Percentiles rank a stretch among this genome's conserved stretches.
These are phyloP conservation scores for Zosterops japonicus DNA, from an alignment of 2,113 vertebrate species.

Conservation along the genomic window DNA sequence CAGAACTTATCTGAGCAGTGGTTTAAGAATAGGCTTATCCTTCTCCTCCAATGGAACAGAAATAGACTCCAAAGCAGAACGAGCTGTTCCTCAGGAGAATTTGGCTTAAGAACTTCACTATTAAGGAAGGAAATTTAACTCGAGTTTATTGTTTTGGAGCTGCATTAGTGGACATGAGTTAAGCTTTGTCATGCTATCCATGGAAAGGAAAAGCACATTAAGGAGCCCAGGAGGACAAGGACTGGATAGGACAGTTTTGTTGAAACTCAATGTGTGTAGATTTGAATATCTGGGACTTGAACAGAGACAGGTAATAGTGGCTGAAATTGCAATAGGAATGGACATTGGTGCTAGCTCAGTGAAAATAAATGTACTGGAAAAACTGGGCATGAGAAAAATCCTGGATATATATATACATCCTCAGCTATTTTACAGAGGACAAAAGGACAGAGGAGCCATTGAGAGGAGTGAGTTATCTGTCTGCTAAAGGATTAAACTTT, in stretches of 20 bases:
- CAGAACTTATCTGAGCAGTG: constrained; percentile 34
- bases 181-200: not conserved
- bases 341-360: constrained; percentile 45
- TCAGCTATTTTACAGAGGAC: constrained; percentile 26
- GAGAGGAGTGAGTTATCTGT: not conserved
- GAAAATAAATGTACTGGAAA: constrained; percentile 64
- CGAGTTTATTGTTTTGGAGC: constrained; percentile 15
- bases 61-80: not conserved
- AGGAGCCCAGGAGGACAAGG: not conserved
- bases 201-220: not conserved
- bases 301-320: constrained; percentile 7
- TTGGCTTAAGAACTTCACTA: constrained; percentile 22
- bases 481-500: constrained; percentile 1
- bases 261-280: not conserved
- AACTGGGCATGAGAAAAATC: constrained; percentile 3
- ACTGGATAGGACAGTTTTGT: not conserved
- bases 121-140: not conserved
- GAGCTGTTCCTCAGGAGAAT: constrained; percentile 23
- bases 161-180: not conserved
- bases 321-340: constrained; percentile 41
- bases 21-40: constrained; percentile 41
- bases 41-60: not conserved
- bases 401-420: not conserved
- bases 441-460: constrained; percentile 28
- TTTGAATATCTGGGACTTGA: constrained; percentile 13